These are phyloP conservation scores for Aphis gossypii DNA, from an alignment of 1,140 invertebrate species.

Conservation along the genomic window DNA sequence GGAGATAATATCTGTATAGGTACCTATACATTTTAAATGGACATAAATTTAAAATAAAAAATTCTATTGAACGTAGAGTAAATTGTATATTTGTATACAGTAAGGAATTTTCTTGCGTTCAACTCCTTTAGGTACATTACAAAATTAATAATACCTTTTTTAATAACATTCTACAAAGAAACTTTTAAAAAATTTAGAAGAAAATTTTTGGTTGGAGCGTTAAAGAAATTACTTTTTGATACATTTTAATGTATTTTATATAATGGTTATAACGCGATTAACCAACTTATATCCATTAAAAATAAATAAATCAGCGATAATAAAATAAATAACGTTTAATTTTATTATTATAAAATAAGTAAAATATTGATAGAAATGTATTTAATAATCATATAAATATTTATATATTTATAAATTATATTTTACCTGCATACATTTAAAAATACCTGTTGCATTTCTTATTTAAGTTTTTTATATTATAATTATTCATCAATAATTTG, in stretches of 20 bases:
- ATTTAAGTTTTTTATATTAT: background rate
- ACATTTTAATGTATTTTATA: background rate
- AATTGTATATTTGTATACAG: background rate
- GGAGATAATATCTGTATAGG: background rate
- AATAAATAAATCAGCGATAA: background rate
- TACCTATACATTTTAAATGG: background rate
- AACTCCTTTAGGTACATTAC: background rate
- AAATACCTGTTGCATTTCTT: background rate
- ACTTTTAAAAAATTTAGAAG: background rate
- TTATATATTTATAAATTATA: too few relatives aligned
- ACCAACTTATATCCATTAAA: background rate
- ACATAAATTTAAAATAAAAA: background rate
- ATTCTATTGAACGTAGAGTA: background rate
- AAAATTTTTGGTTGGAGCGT: background rate
- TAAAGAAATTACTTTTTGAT: background rate
- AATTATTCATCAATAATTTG: background rate
- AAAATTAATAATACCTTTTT: background rate
- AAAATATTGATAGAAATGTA: background rate
- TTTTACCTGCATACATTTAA: background rate
- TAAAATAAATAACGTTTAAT: background rate
- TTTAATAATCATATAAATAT: background rate
- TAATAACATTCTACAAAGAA: background rate
- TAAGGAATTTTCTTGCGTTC: background rate
- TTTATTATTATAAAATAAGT: background rate
- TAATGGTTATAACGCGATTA: background rate